Base-by-base conservation (phyloP, 2,113 vertebrate species). In the Xiphophorus maculatus region DNA sequence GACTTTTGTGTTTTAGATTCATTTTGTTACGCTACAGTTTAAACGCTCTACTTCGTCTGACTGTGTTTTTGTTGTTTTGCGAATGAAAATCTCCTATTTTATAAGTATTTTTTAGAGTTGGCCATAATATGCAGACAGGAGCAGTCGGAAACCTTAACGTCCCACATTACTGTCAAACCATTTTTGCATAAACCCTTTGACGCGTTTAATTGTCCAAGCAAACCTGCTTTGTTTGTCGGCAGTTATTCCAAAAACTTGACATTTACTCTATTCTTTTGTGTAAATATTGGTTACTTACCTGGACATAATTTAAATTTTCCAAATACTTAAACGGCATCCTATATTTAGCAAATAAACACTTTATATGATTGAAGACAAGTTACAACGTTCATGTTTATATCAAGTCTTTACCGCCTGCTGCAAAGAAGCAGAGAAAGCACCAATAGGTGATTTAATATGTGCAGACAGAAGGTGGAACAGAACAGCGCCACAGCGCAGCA, bases 401-500 rank as follows among this genome's bases (percentile, higher is more conserved):
- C 5, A 10, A 33, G 33, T 29, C 1, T 29, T 44, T 70, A 12
- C 64, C 78, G 62, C 70, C 42, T 71, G 73, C 72, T 35, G 75
- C 70, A 64, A 70, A 71, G 58, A 74, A 74, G 25, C 40, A 79
- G 48, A 30, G 65, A 68, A 28, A 66, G 32, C 68, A 74, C 87
- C 89, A 89, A 88, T 69, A 89, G 89, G 87, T 54, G 17, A 54
- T 54, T 2, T 10, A 54, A 48, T 19, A 5, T 25, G 22, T 58
- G 22, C n/a, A n/a, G 51, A 48, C 2, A 58, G 8, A n/a, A n/a
- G 6, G 22, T 25, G 2, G 22, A 58, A n/a, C 22, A 58, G 5
- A 2, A 28, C 28, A 28, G 3, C 42, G 13, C 42, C 42, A 14
- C 12, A 15, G 42, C 11, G 42, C 42, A 44, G 15, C 1, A 44